Conservation (phyloP, 2,797 vertebrate species). For the Oryzias dopingdopingensis region DNA sequence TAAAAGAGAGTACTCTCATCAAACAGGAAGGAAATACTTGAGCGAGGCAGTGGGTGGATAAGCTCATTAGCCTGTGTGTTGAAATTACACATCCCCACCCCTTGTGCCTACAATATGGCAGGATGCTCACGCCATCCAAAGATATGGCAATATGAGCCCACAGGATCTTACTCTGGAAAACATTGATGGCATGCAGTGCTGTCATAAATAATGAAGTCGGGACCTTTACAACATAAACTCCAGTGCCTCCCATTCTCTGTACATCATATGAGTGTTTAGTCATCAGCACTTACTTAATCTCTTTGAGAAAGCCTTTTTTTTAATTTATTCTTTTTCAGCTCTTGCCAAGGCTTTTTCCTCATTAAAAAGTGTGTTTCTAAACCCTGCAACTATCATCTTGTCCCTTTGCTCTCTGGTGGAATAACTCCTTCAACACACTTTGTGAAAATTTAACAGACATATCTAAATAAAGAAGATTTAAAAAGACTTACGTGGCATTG, state of each 20-base stretch:
- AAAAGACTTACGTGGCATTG: slow-evolving; percentile 91
- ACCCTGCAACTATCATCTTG: too few species aligned
- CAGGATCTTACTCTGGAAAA: slow-evolving; percentile 1
- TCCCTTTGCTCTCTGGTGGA: too few species aligned
- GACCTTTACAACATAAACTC: slow-evolving; percentile 5
- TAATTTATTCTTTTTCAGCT: too few species aligned
- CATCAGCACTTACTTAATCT: too few species aligned
- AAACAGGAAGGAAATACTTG: slow-evolving; percentile 25
- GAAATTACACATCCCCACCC: slow-evolving; percentile 18
- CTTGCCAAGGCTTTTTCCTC: too few species aligned
- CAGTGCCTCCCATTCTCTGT: too few species aligned
- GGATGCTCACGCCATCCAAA: slow-evolving; percentile 23
- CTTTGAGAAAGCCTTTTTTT: too few species aligned
- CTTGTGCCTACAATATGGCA: slow-evolving; percentile 18
- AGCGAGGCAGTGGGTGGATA: slow-evolving; percentile 1
- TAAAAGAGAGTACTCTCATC: slow-evolving; percentile 29
- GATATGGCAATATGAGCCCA: slow-evolving; percentile 26
- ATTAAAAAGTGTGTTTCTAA: too few species aligned
- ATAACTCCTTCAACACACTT: too few species aligned
- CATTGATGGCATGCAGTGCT: slow-evolving; percentile 1
- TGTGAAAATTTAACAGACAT: too few species aligned
- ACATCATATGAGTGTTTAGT: neutral
- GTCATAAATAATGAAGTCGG: slow-evolving; percentile 11
- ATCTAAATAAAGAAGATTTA: neutral
- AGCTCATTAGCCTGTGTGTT: slow-evolving; percentile 9